Evolutionary conservation across 2,113 vertebrate genomes (phyloP).

Genomic region (Nycticebus coucang): DNA sequence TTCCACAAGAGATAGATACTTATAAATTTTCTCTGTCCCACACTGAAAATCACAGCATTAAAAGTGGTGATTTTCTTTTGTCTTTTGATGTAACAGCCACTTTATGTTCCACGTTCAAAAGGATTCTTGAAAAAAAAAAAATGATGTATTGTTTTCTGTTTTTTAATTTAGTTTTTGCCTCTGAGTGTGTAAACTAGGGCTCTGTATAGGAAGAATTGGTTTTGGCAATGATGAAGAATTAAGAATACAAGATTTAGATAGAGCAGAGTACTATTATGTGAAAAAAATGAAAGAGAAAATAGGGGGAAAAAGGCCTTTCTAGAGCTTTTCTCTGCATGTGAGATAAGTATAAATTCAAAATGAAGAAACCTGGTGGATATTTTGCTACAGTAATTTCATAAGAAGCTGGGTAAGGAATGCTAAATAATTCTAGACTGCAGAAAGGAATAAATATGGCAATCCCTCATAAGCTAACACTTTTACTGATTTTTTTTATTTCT

Average conservation of each 20-base stretch:
- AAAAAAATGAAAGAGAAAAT: neutral
- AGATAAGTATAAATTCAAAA: neutral
- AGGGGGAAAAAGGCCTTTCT: neutral
- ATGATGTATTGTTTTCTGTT: neutral
- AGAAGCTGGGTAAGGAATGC: neutral
- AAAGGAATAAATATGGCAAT: neutral
- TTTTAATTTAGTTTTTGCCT: neutral
- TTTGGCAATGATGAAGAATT: neutral
- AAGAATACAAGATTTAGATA: neutral
- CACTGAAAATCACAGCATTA: neutral
- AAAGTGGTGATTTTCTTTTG: neutral
- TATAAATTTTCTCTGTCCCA: neutral
- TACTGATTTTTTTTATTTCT: neutral
- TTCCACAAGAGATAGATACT: neutral
- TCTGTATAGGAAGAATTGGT: neutral
- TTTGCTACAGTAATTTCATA: no score
- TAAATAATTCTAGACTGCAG: neutral
- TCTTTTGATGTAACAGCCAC: neutral
- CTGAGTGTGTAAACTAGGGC: neutral
- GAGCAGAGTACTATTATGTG: neutral
- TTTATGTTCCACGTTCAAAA: neutral
- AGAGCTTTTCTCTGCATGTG: neutral
- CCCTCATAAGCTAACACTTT: neutral
- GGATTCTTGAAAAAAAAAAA: neutral
- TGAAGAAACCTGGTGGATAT: neutral